Evolutionary conservation across 2,797 vertebrate genomes (phyloP).

Genomic region (Hypotaenidia okinawae): DNA sequence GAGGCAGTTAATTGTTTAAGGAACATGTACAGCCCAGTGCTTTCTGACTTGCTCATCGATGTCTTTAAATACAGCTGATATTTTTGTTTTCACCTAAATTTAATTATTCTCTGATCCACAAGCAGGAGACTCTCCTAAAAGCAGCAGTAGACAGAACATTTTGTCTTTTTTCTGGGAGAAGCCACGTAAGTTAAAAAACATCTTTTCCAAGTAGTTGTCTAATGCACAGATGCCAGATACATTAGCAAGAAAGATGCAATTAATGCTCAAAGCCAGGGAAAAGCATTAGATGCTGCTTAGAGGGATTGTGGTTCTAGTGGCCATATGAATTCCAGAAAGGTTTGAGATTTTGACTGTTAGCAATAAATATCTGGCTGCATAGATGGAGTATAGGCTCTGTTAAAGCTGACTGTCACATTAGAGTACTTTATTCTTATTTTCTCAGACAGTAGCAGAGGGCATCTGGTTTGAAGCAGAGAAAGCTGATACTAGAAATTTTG

Average conservation of each 20-base stretch:
- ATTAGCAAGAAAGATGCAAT: neutral
- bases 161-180: neutral
- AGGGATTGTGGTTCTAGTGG: neutral
- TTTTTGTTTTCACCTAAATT: constrained; percentile 60
- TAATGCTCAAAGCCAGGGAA: neutral
- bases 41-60: neutral
- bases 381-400: neutral
- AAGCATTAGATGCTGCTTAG: neutral
- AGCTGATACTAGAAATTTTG: neutral
- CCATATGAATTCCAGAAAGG: neutral
- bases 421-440: neutral
- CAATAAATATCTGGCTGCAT: neutral
- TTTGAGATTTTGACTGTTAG: neutral
- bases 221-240: neutral
- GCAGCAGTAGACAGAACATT: constrained; percentile 38
- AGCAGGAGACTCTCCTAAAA: constrained; percentile 19
- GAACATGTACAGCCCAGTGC: constrained; percentile 2
- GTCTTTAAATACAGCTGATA: constrained; percentile 37
- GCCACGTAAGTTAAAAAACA: neutral
- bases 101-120: constrained; percentile 22
- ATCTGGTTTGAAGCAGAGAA: neutral
- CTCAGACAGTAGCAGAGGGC: too few species aligned
- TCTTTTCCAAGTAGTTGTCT: neutral
- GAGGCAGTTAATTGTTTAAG: neutral
- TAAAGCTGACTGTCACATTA: neutral